These are phyloP conservation scores for Panulirus ornatus DNA, from an alignment of 1,140 invertebrate genomes.

Conservation along the genomic window DNA sequence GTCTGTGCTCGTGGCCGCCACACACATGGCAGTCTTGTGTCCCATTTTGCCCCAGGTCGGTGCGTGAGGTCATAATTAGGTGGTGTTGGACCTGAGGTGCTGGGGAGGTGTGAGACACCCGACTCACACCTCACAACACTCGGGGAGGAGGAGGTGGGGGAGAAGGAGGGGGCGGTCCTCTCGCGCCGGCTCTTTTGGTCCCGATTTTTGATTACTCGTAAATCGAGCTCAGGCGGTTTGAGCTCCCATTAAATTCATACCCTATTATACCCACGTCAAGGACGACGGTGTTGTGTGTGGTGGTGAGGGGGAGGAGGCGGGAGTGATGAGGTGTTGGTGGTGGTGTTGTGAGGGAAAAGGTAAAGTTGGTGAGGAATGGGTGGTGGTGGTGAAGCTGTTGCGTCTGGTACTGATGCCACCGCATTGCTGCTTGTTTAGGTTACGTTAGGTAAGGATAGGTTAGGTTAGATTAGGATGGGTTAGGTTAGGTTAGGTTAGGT, in stretches of 20 bases:
- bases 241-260: conserved; percentile 37
- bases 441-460: no score
- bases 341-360: background rate
- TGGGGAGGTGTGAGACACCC: no score
- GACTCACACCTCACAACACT: no score
- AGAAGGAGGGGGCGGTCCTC: background rate
- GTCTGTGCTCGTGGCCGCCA: no score
- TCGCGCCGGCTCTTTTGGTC: background rate
- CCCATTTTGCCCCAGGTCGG: no score
- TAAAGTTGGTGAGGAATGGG: background rate
- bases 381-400: conserved; percentile 1
- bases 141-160: no score
- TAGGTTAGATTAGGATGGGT: no score
- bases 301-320: background rate
- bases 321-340: background rate
- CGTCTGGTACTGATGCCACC: background rate
- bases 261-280: conserved; percentile 22
- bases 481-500: no score
- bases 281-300: background rate
- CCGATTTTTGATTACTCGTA: conserved; percentile 32
- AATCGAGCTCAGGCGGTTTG: conserved; percentile 11
- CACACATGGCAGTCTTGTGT: no score
- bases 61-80: no score
- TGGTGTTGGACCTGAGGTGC: no score
- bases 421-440: no score